Conservation (phyloP, 2,888 invertebrate species). For the Aproaerema taeniolella region DNA sequence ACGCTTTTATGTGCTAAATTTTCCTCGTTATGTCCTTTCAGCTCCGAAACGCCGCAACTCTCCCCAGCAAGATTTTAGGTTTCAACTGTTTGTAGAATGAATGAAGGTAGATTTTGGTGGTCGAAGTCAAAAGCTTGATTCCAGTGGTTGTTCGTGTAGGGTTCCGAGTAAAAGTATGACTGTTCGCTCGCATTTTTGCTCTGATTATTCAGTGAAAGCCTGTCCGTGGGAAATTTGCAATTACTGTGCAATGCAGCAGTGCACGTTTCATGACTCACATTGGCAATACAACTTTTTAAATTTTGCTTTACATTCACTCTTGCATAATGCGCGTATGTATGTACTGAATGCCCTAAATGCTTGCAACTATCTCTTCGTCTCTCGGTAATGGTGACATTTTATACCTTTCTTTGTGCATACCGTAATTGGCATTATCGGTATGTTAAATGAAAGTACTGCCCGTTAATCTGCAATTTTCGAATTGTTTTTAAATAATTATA, state of each 20-base stretch:
- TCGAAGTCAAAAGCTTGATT: neutral
- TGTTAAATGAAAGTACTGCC: too few relatives aligned
- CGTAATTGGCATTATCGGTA: neutral
- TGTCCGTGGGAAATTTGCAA: conserved; percentile 15
- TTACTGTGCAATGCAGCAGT: conserved; percentile 11
- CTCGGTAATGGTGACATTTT: conserved; percentile 1
- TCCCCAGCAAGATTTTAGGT: neutral
- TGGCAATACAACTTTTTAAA: conserved; percentile 9
- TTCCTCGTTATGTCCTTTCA: conserved; percentile 24
- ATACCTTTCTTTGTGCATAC: conserved; percentile 6
- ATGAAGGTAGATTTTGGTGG: neutral
- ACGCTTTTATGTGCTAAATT: conserved; percentile 24
- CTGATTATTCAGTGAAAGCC: conserved; percentile 29
- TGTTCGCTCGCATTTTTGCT: conserved; percentile 30
- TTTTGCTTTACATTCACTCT: conserved; percentile 2
- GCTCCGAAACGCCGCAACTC: conserved; percentile 4
- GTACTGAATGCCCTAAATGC: conserved; percentile 5
- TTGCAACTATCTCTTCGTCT: conserved; percentile 6
- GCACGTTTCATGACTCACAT: conserved; percentile 7
- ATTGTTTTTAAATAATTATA: too few relatives aligned
- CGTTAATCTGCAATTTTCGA: too few relatives aligned
- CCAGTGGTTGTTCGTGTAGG: conserved; percentile 4
- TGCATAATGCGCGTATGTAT: conserved; percentile 1
- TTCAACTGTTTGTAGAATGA: neutral
- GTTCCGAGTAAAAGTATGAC: conserved; percentile 35